Percentiles rank a stretch among this genome's conserved stretches.
Conservation (phyloP, 2,797 vertebrate species). For the Hippopotamyrus pictus region DNA sequence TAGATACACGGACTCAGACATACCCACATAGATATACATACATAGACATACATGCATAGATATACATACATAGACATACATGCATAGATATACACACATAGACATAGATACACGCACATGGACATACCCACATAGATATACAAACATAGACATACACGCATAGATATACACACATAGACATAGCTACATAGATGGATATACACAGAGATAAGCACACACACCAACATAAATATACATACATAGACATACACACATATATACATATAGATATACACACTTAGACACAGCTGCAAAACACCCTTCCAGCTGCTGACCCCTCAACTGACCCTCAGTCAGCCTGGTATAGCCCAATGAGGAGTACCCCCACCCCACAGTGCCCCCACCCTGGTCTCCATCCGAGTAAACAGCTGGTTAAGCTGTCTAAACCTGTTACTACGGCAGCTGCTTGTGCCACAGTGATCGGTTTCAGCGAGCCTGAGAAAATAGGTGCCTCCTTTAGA, state of each 20-base stretch:
- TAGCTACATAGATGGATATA: background rate
- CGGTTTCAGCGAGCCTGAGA: background rate
- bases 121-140: no score
- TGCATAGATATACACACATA: no score
- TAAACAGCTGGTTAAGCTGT: constrained; percentile 15
- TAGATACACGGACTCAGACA: background rate
- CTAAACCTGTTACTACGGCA: constrained; percentile 16
- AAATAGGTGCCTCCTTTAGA: background rate
- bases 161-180: no score
- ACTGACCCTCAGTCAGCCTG: background rate
- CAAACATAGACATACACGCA: no score
- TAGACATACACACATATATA: background rate
- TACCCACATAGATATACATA: no score
- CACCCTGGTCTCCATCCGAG: background rate
- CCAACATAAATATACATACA: background rate
- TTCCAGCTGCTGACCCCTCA: background rate
- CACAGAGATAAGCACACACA: background rate
- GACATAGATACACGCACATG: no score
- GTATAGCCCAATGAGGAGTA: background rate
- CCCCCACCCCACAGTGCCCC: background rate
- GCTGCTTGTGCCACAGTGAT: background rate
- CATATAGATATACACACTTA: background rate
- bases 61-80: no score
- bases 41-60: no score
- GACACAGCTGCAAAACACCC: background rate